A percentile compares a stretch with the other conserved stretches of the same genome.
phyloP scores from a whole-genome alignment of 2,797 vertebrate genomes.

The Argyrosomus regius region DNA sequence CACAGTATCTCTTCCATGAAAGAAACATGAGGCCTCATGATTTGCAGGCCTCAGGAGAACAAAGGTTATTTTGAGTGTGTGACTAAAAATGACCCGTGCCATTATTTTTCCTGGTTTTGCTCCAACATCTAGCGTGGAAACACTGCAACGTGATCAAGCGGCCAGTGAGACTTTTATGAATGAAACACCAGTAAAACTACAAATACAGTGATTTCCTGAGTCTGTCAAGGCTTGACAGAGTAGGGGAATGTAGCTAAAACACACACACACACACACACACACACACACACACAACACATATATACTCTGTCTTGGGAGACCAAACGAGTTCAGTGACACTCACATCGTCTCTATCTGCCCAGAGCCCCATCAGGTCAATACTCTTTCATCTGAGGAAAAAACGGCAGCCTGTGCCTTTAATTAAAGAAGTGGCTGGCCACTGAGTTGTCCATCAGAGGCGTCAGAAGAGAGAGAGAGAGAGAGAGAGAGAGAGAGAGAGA shows the following conservation, averaged over 20 bases:
- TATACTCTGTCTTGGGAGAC: slow-evolving; percentile 5
- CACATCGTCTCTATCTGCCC: slow-evolving; percentile 35
- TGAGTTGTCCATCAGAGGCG: slow-evolving; percentile 72
- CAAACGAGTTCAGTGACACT: slow-evolving; percentile 41
- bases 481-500: slow-evolving; percentile 7
- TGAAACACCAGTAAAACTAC: background rate
- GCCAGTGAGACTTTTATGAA: background rate
- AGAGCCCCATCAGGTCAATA: slow-evolving; percentile 58
- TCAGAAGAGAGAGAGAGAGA: slow-evolving; percentile 41
- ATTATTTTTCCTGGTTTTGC: too few species aligned
- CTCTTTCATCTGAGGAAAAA: slow-evolving; percentile 56
- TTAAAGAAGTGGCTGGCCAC: slow-evolving; percentile 69
- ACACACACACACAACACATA: background rate
- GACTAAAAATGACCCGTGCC: too few species aligned
- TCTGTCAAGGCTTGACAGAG: background rate
- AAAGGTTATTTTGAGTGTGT: too few species aligned
- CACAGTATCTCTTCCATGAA: too few species aligned
- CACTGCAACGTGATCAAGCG: too few species aligned
- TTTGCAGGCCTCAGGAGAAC: too few species aligned
- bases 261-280: slow-evolving; percentile 10
- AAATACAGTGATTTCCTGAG: background rate
- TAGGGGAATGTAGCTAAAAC: slow-evolving; percentile 8
- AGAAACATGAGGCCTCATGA: too few species aligned
- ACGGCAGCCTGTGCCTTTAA: slow-evolving; percentile 66
- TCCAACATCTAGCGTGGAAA: too few species aligned